phyloP scores from a whole-genome alignment of 2,888 invertebrate species.

The Polyommatus icarus region DNA sequence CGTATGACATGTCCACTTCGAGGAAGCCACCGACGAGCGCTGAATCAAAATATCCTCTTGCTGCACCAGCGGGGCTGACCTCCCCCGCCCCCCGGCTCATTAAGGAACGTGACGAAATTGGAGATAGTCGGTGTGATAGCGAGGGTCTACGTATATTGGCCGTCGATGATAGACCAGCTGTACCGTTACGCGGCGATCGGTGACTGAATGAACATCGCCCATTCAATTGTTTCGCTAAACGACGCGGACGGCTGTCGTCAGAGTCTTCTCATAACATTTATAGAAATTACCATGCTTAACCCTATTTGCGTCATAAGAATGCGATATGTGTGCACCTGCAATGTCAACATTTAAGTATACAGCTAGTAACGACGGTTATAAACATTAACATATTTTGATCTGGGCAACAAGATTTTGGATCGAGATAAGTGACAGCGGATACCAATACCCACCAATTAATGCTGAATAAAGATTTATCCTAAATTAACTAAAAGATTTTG shows the following conservation, averaged over 20 bases:
- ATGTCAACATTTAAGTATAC: not conserved
- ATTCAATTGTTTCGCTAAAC: conserved; percentile 70
- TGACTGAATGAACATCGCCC: conserved; percentile 67
- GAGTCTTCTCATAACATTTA: conserved; percentile 26
- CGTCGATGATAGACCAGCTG: conserved; percentile 61
- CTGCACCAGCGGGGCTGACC: conserved; percentile 40
- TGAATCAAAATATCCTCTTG: conserved; percentile 74
- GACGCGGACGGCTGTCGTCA: conserved; percentile 39
- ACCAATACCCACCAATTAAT: not conserved
- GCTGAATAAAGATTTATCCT: too few species aligned
- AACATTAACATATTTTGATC: not conserved
- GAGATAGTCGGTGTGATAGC: conserved; percentile 33
- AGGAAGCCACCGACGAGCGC: conserved; percentile 68
- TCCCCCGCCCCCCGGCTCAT: conserved; percentile 36
- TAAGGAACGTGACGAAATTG: conserved; percentile 32
- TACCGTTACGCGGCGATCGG: conserved; percentile 69
- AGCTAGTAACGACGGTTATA: not conserved
- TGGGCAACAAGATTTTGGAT: not conserved
- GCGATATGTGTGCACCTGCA: not conserved
- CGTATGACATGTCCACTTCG: conserved; percentile 62
- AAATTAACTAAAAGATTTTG: too few species aligned
- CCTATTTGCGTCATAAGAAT: conserved; percentile 14
- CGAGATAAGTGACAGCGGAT: not conserved
- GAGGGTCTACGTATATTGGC: conserved; percentile 41
- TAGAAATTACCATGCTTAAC: conserved; percentile 16